phyloP scores from a whole-genome alignment of 1,140 invertebrate species.

The Vanessa atalanta region DNA sequence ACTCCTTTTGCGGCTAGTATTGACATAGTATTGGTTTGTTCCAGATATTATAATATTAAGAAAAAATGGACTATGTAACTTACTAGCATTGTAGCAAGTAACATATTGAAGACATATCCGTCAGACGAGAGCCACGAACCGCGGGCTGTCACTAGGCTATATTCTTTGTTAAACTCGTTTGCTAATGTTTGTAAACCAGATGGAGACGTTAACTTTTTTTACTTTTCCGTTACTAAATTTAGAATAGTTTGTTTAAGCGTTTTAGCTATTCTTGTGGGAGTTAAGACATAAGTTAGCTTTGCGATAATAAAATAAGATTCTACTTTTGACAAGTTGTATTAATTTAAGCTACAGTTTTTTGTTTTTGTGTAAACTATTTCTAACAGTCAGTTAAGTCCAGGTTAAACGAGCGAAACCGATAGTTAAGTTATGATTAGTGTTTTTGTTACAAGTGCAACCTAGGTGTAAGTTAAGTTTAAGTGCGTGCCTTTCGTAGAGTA shows the following conservation, averaged over 20 bases:
- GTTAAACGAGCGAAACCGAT: conserved; percentile 40
- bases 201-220: conserved; percentile 21
- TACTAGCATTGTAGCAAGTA: neutral
- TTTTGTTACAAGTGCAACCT: conserved; percentile 14
- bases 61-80: conserved; percentile 7
- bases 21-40: neutral
- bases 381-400: conserved; percentile 49
- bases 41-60: neutral
- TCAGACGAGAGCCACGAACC: neutral
- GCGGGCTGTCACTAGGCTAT: neutral
- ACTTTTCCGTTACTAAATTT: conserved; percentile 44
- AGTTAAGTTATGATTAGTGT: conserved; percentile 28
- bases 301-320: conserved; percentile 56
- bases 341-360: conserved; percentile 39
- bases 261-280: conserved; percentile 5
- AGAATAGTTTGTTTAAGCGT: neutral
- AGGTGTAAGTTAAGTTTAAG: conserved; percentile 10
- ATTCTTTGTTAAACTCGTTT: conserved; percentile 9
- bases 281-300: conserved; percentile 28
- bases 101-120: conserved; percentile 6
- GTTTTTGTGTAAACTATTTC: conserved; percentile 45
- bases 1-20: neutral
- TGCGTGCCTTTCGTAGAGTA: conserved; percentile 23
- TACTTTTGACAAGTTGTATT: conserved; percentile 7
- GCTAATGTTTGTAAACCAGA: conserved; percentile 12